A percentile compares a stretch with the other conserved stretches of the same genome.
Conservation (phyloP, 2,888 invertebrate species). For the Pelosia muscerda region DNA sequence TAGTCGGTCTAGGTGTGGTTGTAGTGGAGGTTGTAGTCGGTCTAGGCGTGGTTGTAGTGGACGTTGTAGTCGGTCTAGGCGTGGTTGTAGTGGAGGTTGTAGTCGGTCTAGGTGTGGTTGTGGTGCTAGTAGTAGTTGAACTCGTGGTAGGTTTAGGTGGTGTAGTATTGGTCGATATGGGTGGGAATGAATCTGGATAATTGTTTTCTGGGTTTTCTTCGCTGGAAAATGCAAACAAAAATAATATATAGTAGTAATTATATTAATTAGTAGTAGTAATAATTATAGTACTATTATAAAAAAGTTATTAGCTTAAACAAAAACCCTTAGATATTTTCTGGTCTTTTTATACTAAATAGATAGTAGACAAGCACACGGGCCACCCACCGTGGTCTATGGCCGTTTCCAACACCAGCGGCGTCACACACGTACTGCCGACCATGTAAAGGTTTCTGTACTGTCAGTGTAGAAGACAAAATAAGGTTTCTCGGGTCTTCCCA, state of each 20-base stretch:
- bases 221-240: conserved; percentile 46
- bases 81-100: conserved; percentile 34
- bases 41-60: conserved; percentile 46
- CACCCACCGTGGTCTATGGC: too few species aligned
- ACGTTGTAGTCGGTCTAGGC: conserved; percentile 43
- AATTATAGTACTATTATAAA: too few species aligned
- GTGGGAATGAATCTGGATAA: conserved; percentile 38
- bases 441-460: too few species aligned
- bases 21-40: conserved; percentile 48
- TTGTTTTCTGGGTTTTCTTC: conserved; percentile 58
- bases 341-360: too few species aligned
- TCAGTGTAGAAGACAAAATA: too few species aligned
- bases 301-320: too few species aligned
- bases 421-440: too few species aligned
- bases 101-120: conserved; percentile 26
- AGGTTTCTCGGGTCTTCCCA: too few species aligned
- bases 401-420: too few species aligned
- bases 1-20: conserved; percentile 39
- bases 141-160: conserved; percentile 30
- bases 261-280: too few species aligned
- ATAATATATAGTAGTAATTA: not conserved
- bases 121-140: conserved; percentile 39
- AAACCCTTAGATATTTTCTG: too few species aligned
- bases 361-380: too few species aligned
- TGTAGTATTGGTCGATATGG: conserved; percentile 19